These are phyloP conservation scores for Macrophya annulata DNA, from an alignment of 2,888 invertebrate genomes.

Conservation along the genomic window DNA sequence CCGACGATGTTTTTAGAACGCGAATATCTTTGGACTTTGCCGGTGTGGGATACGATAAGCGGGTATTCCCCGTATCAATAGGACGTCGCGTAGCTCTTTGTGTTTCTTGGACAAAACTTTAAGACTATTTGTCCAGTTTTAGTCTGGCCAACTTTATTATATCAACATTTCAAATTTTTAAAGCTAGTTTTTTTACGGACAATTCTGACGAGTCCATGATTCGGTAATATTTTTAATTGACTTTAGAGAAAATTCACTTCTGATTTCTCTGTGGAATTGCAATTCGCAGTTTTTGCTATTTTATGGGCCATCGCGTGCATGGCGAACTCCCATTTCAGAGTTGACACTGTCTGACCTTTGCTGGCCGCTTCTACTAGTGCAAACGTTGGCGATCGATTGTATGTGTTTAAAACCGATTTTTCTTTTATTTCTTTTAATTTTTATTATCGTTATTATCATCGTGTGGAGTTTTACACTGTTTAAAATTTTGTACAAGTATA, in stretches of 20 bases:
- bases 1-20: too few species aligned
- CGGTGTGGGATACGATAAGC: not conserved
- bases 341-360: slow-evolving; percentile 3
- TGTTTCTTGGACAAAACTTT: not conserved
- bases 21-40: not conserved
- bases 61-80: not conserved
- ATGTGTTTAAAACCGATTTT: not conserved
- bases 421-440: not conserved
- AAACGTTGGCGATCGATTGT: not conserved
- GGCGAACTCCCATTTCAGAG: not conserved
- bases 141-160: not conserved
- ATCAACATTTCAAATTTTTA: not conserved
- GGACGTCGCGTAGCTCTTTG: not conserved
- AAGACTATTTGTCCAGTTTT: not conserved
- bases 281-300: not conserved
- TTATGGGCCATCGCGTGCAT: not conserved
- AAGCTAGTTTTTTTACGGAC: not conserved
- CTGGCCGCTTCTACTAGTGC: not conserved
- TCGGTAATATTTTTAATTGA: not conserved
- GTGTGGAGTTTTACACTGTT: not conserved
- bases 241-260: not conserved
- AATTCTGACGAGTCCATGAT: not conserved
- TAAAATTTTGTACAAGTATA: not conserved
- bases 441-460: not conserved
- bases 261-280: not conserved